A percentile compares a stretch with the other conserved stretches of the same genome.
Conservation (phyloP, 2,888 invertebrate genomes). For the Adineta ricciae region DNA sequence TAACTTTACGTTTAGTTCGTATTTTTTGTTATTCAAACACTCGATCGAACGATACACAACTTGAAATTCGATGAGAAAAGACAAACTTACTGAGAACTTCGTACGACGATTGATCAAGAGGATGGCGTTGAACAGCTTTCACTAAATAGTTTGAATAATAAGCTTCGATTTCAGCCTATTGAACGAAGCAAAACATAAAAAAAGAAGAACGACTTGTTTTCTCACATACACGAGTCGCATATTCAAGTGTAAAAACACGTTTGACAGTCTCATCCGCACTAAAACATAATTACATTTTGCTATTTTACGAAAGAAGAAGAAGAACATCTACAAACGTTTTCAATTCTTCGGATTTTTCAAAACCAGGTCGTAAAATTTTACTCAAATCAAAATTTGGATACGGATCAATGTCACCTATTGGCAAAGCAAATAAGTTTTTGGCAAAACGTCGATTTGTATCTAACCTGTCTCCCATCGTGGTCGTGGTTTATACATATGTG, state of each 20-base stretch:
- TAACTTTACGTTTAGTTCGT: not conserved
- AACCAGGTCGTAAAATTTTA: conserved; percentile 14
- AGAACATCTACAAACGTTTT: not conserved
- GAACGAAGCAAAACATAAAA: not conserved
- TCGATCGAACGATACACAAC: not conserved
- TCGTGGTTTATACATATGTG: not conserved
- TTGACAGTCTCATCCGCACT: not conserved
- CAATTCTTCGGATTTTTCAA: conserved; percentile 5
- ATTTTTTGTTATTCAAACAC: not conserved
- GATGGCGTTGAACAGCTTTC: conserved; percentile 14
- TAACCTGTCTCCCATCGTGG: not conserved
- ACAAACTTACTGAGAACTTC: conserved; percentile 5
- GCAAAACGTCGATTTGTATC: not conserved
- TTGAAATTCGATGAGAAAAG: not conserved
- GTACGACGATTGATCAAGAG: conserved; percentile 12
- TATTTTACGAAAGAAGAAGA: too few species aligned
- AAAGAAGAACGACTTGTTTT: too few species aligned
- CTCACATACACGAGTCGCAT: not conserved
- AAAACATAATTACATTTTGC: not conserved
- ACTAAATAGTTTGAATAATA: conserved; percentile 6
- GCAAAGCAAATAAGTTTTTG: too few species aligned
- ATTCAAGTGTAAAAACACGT: conserved; percentile 11
- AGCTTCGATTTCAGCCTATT: not conserved
- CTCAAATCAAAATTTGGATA: conserved; percentile 9
- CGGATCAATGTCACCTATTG: not conserved